Evolutionary conservation across 2,888 invertebrate genomes (phyloP), one percentile per base, ranked within the genome.

Genomic region (Temnothorax unifasciatus): DNA sequence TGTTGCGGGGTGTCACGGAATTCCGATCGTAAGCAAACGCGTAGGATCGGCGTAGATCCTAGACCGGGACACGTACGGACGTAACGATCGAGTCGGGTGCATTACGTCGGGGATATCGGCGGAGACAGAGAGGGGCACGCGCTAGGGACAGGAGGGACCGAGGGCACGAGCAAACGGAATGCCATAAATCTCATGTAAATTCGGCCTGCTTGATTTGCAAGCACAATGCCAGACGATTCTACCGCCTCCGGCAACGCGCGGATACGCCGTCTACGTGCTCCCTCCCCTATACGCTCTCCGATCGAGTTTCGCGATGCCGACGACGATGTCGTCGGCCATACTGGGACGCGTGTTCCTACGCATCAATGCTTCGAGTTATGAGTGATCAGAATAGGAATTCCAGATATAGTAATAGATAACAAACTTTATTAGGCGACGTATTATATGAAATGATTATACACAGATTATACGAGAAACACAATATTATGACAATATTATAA

Each of bases 141-240:
- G 75, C 21, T 50, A 71, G 71, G 57, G 41, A 66, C 66, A 57
- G 52, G 71, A 71, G 71, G 34, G 63, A 66, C 61, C 38, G 47
- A 82, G 76, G 64, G 79, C 77, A 59, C 86, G 85, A 87, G 90
- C 92, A 93, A 92, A 93, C 92, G 93, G 92, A 93, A 94, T 93
- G 92, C 93, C 91, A 94, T 94, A 94, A 94, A 94, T 94, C 93
- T 94, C 93, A 94, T 94, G 94, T 93, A 94, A 94, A 94, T 94
- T 94, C 92, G 91, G 92, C 90, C 91, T 91, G 92, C 92, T 94
- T 94, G 94, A 94, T 94, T 94, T 94, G 94, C 94, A 94, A 94
- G 92, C 94, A 93, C 93, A 93, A 93, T 94, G 93, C 93, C 92
- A 93, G 93, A 93, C 93, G 92, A 93, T 94, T 93, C 92, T 91